These are phyloP conservation scores for Ochropleura leucogaster DNA, from an alignment of 2,888 invertebrate species.

Conservation along the genomic window DNA sequence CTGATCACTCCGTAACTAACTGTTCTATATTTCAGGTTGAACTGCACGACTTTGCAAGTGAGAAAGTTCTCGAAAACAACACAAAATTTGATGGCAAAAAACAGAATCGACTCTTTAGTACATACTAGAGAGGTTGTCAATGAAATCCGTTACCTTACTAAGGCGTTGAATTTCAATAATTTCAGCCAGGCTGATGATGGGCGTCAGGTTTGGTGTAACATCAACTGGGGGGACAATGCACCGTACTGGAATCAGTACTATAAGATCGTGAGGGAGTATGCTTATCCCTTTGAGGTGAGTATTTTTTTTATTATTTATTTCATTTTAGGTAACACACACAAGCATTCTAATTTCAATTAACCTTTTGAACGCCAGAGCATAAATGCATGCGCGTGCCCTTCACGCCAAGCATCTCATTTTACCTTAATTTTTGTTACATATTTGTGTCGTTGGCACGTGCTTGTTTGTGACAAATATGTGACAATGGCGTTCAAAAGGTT, in stretches of 20 bases:
- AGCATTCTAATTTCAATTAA: no score
- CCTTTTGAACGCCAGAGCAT: no score
- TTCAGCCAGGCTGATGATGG: constrained; percentile 58
- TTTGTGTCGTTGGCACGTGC: no score
- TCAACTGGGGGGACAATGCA: constrained; percentile 87
- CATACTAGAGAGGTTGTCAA: constrained; percentile 82
- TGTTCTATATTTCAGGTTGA: constrained; percentile 77
- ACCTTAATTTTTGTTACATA: no score
- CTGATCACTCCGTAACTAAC: constrained; percentile 1
- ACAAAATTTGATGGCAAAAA: constrained; percentile 81
- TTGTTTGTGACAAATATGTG: no score
- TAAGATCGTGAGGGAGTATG: constrained; percentile 80
- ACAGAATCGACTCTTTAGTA: constrained; percentile 76
- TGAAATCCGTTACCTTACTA: constrained; percentile 81
- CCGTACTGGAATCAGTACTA: constrained; percentile 89
- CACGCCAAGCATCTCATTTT: no score
- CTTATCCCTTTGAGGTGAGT: constrained; percentile 84
- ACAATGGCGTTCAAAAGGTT: no score
- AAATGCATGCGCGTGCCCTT: no score
- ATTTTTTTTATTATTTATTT: no score
- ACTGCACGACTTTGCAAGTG: constrained; percentile 83
- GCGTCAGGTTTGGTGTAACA: constrained; percentile 78
- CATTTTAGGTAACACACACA: no score
- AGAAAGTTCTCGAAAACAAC: constrained; percentile 85
- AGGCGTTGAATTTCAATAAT: constrained; percentile 81